Percentiles rank a stretch among this genome's conserved stretches.
Conservation (phyloP, 2,888 invertebrate genomes). For the Macrosoma leucophasiata region DNA sequence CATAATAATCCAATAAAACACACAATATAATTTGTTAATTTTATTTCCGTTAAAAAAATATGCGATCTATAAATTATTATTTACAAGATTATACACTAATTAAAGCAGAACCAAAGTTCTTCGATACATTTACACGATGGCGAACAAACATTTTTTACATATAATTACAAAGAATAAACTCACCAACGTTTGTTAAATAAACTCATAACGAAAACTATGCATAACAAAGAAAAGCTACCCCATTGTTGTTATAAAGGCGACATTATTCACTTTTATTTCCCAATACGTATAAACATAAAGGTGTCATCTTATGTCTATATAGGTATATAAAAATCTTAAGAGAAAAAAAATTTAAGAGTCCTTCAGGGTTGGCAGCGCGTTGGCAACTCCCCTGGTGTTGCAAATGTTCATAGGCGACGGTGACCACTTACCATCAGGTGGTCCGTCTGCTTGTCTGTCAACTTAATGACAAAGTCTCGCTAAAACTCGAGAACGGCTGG, state of each 20-base stretch:
- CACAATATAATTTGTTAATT: slow-evolving; percentile 44
- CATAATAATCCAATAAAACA: slow-evolving; percentile 12
- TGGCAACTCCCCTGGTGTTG: too few species aligned
- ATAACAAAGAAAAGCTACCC: slow-evolving; percentile 12
- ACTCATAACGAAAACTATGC: slow-evolving; percentile 19
- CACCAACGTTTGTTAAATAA: slow-evolving; percentile 32
- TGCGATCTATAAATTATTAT: slow-evolving; percentile 62
- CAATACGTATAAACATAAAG: too few species aligned
- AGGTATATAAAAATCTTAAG: too few species aligned
- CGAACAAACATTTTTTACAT: slow-evolving; percentile 21
- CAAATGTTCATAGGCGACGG: too few species aligned
- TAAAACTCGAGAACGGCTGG: too few species aligned
- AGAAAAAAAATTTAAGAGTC: too few species aligned
- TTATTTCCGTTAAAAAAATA: slow-evolving; percentile 54
- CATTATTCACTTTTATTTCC: too few species aligned
- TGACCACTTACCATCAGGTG: too few species aligned
- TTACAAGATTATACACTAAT: slow-evolving; percentile 59
- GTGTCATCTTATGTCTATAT: too few species aligned
- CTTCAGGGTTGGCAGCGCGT: too few species aligned
- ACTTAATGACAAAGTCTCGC: too few species aligned
- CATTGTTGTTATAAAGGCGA: slow-evolving; percentile 10
- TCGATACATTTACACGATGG: slow-evolving; percentile 44
- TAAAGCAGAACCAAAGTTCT: slow-evolving; percentile 68
- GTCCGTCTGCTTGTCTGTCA: too few species aligned
- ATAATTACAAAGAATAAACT: slow-evolving; percentile 30